Evolutionary conservation across 1,140 invertebrate species (phyloP), one percentile per base, ranked within the genome.

Genomic region (Drosophila sp.): DNA sequence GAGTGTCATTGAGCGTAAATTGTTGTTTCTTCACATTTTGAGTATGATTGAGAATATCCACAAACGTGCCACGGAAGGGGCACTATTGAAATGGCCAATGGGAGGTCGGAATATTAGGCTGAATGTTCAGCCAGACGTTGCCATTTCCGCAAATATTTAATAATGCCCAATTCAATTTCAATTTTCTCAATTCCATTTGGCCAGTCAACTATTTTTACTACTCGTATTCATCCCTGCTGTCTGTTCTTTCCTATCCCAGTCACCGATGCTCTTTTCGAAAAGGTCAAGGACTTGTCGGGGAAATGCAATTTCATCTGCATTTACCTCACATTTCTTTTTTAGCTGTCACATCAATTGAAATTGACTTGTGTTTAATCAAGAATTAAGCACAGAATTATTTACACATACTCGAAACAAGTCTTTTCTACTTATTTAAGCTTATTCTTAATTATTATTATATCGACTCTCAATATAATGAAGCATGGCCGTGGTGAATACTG

Each of bases 11-110:
- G 87, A 90, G 79, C 81, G 77, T 82, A 90, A 90, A 90, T 90
- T 90, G 87, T 90, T 90, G 87, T 90, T 90, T 75, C 82, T 89
- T 76, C 79, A 87, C 78, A 87, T 89, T 87, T 90, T 80, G 87
- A 90, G 87, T 86, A 90, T 90, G 78, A 90, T 90, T 90, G 87
- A 90, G 90, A 86, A 86, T 87, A 87, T 86, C 82, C 77, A 87
- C 82, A 87, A 86, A 57, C 67, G 67, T 18, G 75, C 8, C 69
- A 4, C 7, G 40, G 6, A 25, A 40, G 18, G n/a, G 36, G 36
- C 2, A 11, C n/a, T 0, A 11, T 25, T 6, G 18, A 57, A 8
- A 27, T 27, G 18, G 36, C 7, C 4, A 38, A 36, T 2, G 11
- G 46, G 0, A 11, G 38, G 40, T 27, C 21, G 14, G 9, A 34